These are phyloP conservation scores for Chalcis sispes DNA, from an alignment of 2,888 invertebrate genomes.

Conservation along the genomic window DNA sequence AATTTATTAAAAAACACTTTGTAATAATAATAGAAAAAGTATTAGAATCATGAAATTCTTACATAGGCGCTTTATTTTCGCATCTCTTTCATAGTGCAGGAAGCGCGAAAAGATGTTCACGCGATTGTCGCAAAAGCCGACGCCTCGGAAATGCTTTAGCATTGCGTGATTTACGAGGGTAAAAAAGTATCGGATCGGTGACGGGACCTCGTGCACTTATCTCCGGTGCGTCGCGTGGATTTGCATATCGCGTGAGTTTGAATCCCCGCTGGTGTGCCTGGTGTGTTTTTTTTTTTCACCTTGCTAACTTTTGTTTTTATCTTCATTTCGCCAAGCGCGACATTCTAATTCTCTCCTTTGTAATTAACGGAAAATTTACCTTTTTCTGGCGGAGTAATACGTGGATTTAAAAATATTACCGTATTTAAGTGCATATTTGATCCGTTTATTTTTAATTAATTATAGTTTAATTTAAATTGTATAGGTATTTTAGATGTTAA, in stretches of 20 bases:
- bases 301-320: not conserved
- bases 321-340: not conserved
- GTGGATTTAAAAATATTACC: no score
- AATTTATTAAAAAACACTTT: no score
- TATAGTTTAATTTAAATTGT: no score
- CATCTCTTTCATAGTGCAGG: no score
- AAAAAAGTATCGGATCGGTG: conserved; percentile 45
- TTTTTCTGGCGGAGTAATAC: not conserved
- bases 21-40: no score
- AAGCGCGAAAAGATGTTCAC: conserved; percentile 25
- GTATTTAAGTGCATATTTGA: no score
- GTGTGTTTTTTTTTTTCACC: not conserved
- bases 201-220: conserved; percentile 61
- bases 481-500: no score
- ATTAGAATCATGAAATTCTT: no score
- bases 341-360: conserved; percentile 4
- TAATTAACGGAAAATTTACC: conserved; percentile 38
- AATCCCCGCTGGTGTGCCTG: conserved; percentile 29
- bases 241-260: conserved; percentile 69
- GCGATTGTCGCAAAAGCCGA: conserved; percentile 27
- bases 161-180: conserved; percentile 64
- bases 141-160: conserved; percentile 41
- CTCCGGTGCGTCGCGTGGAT: conserved; percentile 58
- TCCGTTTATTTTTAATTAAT: no score
- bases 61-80: no score